These are phyloP conservation scores for Nothobranchius furzeri DNA, from an alignment of 2,113 vertebrate genomes.

Conservation along the genomic window DNA sequence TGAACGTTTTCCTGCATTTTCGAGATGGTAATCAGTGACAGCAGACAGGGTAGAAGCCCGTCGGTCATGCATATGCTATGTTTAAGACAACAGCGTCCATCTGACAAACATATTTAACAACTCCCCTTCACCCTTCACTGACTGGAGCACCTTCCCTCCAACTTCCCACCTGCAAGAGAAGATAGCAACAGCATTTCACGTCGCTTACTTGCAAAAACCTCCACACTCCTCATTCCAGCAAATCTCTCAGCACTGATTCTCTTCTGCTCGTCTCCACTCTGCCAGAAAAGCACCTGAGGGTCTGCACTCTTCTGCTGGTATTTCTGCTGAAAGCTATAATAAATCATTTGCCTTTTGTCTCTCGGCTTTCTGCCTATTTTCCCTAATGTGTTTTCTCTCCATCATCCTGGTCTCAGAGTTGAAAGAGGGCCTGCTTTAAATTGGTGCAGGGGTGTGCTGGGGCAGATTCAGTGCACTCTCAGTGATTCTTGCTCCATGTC, in stretches of 20 bases:
- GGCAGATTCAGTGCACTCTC: constrained; percentile 33
- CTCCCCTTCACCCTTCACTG: constrained; percentile 5
- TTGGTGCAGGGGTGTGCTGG: constrained; percentile 43
- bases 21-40: constrained; percentile 28
- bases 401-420: constrained; percentile 48
- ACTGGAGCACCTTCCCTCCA: constrained; percentile 9
- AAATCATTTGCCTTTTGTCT: constrained; percentile 76
- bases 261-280: constrained; percentile 42
- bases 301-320: constrained; percentile 58
- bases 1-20: constrained; percentile 9
- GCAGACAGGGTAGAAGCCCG: constrained; percentile 13
- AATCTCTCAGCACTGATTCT: constrained; percentile 71
- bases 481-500: constrained; percentile 64
- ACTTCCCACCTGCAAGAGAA: constrained; percentile 40
- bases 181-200: constrained; percentile 39
- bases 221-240: constrained; percentile 61
- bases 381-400: constrained; percentile 71
- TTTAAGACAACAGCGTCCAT: constrained; percentile 28
- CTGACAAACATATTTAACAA: constrained; percentile 27
- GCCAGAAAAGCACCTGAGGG: constrained; percentile 69
- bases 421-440: constrained; percentile 60
- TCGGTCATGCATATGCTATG: constrained; percentile 1
- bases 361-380: constrained; percentile 60
- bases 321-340: constrained; percentile 77
- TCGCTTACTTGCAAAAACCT: constrained; percentile 33